Conservation (phyloP, 2,113 vertebrate species). For the Ginglymostoma cirratum region DNA sequence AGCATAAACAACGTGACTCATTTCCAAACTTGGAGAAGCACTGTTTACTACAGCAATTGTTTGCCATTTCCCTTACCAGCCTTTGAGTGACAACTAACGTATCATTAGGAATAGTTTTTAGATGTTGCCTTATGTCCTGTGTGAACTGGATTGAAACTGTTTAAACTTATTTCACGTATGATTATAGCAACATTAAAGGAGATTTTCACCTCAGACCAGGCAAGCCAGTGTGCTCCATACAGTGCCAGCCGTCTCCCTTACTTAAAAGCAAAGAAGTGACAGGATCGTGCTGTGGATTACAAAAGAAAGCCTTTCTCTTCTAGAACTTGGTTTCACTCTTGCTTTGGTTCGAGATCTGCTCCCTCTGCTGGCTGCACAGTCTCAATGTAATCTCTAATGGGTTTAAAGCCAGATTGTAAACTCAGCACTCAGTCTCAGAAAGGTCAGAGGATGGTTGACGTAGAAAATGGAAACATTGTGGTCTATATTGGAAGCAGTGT, state of each 20-base stretch:
- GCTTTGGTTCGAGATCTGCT: neutral
- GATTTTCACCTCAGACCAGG: neutral
- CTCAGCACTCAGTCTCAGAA: neutral
- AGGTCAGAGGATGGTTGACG: neutral
- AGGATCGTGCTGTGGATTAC: neutral
- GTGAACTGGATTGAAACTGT: neutral
- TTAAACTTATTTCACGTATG: neutral
- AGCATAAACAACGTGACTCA: neutral
- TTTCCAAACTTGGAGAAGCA: neutral
- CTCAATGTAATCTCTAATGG: neutral
- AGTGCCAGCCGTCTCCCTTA: neutral
- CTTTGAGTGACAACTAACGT: neutral
- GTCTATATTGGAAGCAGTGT: neutral
- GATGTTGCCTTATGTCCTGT: neutral
- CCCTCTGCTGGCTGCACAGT: slow-evolving; percentile 18
- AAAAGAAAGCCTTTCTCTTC: neutral
- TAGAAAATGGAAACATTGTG: neutral
- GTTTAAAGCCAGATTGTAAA: neutral
- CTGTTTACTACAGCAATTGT: neutral
- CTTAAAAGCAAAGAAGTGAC: neutral
- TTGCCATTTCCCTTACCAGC: neutral
- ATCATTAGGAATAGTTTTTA: neutral
- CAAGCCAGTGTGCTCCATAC: neutral
- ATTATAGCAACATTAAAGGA: neutral
- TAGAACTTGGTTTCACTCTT: neutral